Evolutionary conservation across 2,797 vertebrate species (phyloP), one percentile per base, ranked within the genome.

Genomic region (Dermochelys coriacea): DNA sequence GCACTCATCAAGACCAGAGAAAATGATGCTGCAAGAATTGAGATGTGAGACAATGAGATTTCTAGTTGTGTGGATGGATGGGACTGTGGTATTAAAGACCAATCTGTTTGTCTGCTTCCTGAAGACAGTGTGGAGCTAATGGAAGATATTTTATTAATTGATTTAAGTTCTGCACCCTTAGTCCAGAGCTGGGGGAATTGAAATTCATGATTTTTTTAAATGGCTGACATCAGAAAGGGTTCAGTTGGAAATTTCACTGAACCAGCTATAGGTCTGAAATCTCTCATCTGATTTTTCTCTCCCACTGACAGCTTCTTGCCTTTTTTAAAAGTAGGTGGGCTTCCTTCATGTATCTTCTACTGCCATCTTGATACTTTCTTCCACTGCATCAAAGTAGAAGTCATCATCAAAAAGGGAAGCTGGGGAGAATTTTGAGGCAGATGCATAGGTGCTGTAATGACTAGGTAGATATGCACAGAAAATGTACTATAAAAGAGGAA

Each of bases 391-490:
- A 75, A 75, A 75, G 71, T 25, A 75, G 25, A 75, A 75, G 27
- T 47, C 21, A 27, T 74, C 23, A 15, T 15, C 37, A 15, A 29
- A 47, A 47, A 47, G 74, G 7, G 25, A 75, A 75, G 25, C 23
- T 75, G 27, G 8, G 45, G 45, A 47, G 41, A 75, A 14, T 75
- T 75, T 75, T 75, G 74, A 47, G 12, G 12, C 14, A 29, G 41
- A 68, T 29, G 25, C 74, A 47, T 4, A 47, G 45, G 25, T 75
- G 41, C 14, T 75, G 23, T 47, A 89, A 80, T 95, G 85, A 89
- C 85, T 95, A 34, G 84, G 87, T 94, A 29, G 80, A 87, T 80
- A 49, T 96, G 93, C 74, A 71, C n/a, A 79, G 86, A 74, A 64
- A 91, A 16, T 82, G 87, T 94, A 6, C 82, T 95, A 2, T 57